A percentile compares a stretch with the other conserved stretches of the same genome.
phyloP scores from a whole-genome alignment of 2,113 vertebrate genomes.

The Promerops cafer region DNA sequence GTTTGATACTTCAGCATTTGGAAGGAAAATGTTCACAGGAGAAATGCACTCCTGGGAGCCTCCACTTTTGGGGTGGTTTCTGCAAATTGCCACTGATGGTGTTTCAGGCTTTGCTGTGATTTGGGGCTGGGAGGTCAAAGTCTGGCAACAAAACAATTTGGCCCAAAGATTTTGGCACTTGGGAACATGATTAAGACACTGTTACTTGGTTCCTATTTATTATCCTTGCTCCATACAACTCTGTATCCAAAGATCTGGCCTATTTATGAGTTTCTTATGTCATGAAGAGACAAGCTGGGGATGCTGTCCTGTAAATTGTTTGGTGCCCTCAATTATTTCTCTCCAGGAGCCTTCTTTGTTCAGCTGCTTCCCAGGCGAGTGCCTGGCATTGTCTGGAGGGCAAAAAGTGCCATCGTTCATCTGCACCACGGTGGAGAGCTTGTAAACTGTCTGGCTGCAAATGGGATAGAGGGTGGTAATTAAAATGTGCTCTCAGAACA shows the following conservation, averaged over 20 bases:
- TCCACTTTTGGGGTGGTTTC: neutral
- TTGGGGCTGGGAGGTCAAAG: neutral
- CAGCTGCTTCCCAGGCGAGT: neutral
- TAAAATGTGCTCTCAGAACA: neutral
- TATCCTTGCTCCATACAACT: neutral
- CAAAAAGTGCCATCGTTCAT: neutral
- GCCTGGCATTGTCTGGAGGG: conserved; percentile 1
- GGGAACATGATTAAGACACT: neutral
- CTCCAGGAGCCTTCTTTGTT: neutral
- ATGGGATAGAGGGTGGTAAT: conserved; percentile 24
- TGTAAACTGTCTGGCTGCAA: conserved; percentile 18
- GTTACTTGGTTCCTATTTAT: neutral
- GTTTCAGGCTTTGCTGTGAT: neutral
- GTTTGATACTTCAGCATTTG: neutral
- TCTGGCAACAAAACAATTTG: neutral
- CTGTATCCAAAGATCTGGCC: neutral
- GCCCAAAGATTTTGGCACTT: neutral
- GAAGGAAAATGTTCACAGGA: accelerated
- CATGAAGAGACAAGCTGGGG: neutral
- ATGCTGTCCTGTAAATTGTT: neutral
- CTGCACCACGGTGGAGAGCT: neutral
- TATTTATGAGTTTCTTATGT: neutral
- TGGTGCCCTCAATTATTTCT: conserved; percentile 15
- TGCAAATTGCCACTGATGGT: neutral
- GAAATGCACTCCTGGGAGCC: neutral